These are phyloP conservation scores for Elephas maximus DNA, from an alignment of 2,113 vertebrate genomes.

Conservation along the genomic window DNA sequence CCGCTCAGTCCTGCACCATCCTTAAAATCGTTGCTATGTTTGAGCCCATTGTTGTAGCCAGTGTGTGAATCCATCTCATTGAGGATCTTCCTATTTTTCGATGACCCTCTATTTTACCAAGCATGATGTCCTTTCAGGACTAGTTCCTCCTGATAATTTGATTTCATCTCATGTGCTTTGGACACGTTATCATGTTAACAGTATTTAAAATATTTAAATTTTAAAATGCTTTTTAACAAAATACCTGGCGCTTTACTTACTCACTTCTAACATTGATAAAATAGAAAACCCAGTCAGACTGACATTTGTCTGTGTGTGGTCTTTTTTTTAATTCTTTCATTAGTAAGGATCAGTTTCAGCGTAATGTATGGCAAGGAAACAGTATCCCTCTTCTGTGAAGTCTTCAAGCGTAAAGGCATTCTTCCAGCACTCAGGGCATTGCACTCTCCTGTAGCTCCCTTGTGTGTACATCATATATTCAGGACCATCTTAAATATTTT, in stretches of 20 bases:
- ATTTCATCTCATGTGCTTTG: too few species aligned
- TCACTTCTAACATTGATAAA: not conserved
- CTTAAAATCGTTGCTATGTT: too few species aligned
- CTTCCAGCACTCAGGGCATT: not conserved
- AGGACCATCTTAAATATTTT: not conserved
- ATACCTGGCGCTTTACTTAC: not conserved
- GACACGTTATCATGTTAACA: not conserved
- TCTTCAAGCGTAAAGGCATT: not conserved
- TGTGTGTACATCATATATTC: not conserved
- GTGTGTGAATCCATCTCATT: too few species aligned
- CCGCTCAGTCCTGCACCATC: too few species aligned
- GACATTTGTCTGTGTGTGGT: not conserved
- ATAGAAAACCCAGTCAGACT: not conserved
- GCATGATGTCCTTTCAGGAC: too few species aligned
- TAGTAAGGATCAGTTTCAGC: not conserved
- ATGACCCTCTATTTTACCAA: too few species aligned
- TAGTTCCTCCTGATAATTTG: too few species aligned
- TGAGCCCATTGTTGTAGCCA: too few species aligned
- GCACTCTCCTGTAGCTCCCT: not conserved
- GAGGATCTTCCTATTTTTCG: too few species aligned
- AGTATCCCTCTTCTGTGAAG: not conserved
- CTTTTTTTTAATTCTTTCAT: not conserved
- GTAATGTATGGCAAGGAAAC: not conserved
- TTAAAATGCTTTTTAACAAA: not conserved
- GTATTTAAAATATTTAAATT: slow-evolving; percentile 46